These are phyloP conservation scores for Drosophila arizonae DNA, from an alignment of 1,140 invertebrate species.

Conservation along the genomic window DNA sequence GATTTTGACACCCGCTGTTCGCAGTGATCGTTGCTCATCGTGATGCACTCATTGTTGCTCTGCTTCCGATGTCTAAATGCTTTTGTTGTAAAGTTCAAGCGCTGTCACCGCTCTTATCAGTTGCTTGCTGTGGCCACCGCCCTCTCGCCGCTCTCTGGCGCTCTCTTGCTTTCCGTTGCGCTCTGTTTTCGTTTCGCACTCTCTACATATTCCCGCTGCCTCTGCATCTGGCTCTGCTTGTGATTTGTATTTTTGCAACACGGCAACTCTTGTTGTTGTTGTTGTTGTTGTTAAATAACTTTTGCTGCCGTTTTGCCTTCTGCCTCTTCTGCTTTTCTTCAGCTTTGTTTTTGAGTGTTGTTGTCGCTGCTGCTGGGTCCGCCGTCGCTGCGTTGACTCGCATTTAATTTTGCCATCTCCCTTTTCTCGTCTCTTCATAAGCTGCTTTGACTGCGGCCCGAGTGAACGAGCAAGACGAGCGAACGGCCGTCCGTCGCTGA, in stretches of 20 bases:
- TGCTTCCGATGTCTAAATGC: conserved; percentile 28
- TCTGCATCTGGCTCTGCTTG: background rate
- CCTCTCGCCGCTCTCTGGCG: conserved; percentile 35
- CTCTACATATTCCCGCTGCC: conserved; percentile 7
- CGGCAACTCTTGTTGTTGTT: conserved; percentile 33
- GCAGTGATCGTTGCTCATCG: conserved; percentile 21
- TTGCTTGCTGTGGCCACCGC: conserved; percentile 31
- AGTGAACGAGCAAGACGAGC: conserved; percentile 31
- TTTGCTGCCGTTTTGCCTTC: conserved; percentile 49
- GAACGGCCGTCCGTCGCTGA: conserved; percentile 21
- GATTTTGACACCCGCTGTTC: conserved; percentile 12
- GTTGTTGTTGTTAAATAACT: conserved; percentile 41
- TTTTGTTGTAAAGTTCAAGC: conserved; percentile 41
- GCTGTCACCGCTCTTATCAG: conserved; percentile 45
- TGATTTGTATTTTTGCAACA: conserved; percentile 39
- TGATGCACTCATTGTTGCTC: conserved; percentile 14
- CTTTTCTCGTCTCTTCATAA: conserved; percentile 18
- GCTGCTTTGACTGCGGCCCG: conserved; percentile 32
- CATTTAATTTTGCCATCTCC: conserved; percentile 32
- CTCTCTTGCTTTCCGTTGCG: background rate
- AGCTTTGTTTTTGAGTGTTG: conserved; percentile 29
- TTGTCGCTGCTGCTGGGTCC: conserved; percentile 11
- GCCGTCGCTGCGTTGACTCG: conserved; percentile 38
- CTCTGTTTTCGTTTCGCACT: conserved; percentile 9
- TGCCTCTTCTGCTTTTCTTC: conserved; percentile 32